Base-by-base conservation (phyloP, 2,797 vertebrate species). In the Parambassis ranga region DNA sequence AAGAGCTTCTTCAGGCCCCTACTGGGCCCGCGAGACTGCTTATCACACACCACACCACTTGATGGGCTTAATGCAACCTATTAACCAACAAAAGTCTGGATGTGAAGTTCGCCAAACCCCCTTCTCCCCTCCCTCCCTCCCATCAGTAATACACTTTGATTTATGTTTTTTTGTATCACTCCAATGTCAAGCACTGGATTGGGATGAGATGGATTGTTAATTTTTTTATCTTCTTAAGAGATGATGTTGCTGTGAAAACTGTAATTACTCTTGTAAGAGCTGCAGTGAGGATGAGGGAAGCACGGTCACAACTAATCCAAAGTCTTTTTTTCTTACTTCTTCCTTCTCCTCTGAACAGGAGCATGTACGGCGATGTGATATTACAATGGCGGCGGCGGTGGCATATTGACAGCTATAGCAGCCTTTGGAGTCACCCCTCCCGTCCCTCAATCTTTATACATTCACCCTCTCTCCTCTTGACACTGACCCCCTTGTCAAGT, bases 51-150 rank as follows among this genome's bases (percentile, higher is more conserved):
- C 52, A 76, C 77, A 89, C 80, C 89, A 89, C 88, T 94, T 92
- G 90, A 92, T 86, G 91, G 89, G 87, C 90, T 93, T 95, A 95
- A 95, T 90, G 93, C 91, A 95, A 92, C 83, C 88, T 90, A 92
- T 95, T 95, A 95, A 92, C 89, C 92, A 90, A 93, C 89, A 93
- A 91, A 92, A 92, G 86, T 89, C 68, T 82, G 75, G 62, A 72
- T 75, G 68, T 71, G 83, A 83, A 87, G 75, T 87, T 87, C 1
- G 52, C 67, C 67, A 70, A 82, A 74, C 41, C 67, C 30, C 36
- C 42, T n/a, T n/a, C n/a, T n/a, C n/a, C n/a, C n/a, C n/a, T n/a
- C n/a, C n/a, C n/a, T n/a, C n/a, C n/a, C 64, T 66, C 67, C 76
- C 66, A 18, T 77, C 75, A 64, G 70, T 74, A 75, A 80, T 56